These are phyloP conservation scores for Colostygia pectinataria DNA, from an alignment of 2,888 invertebrate genomes.

Conservation along the genomic window DNA sequence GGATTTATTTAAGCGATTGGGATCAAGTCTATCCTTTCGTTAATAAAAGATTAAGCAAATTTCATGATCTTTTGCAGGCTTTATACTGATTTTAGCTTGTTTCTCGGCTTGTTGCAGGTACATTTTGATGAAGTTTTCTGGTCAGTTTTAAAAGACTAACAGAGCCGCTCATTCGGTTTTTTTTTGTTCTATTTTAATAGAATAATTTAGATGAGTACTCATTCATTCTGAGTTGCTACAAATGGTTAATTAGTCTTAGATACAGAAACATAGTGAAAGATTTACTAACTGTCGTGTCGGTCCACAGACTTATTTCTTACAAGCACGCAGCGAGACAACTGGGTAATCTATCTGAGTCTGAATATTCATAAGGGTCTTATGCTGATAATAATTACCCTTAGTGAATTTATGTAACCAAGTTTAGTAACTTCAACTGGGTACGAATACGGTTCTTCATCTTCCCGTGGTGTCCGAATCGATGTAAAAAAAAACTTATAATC, in stretches of 20 bases:
- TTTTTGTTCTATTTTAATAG: not conserved
- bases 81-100: not conserved
- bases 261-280: conserved; percentile 41
- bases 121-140: too few species aligned
- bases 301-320: conserved; percentile 64
- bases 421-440: too few species aligned
- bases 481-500: too few species aligned
- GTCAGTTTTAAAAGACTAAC: too few species aligned
- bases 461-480: too few species aligned
- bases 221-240: too few species aligned
- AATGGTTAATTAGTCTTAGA: too few species aligned
- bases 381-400: not conserved
- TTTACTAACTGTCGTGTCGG: conserved; percentile 55
- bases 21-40: conserved; percentile 23
- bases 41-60: conserved; percentile 22
- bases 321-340: conserved; percentile 63
- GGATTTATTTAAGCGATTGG: conserved; percentile 35
- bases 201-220: not conserved
- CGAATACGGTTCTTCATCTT: too few species aligned
- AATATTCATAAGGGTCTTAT: conserved; percentile 64
- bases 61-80: not conserved
- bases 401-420: not conserved
- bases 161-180: too few species aligned
- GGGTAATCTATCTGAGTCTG: conserved; percentile 62
- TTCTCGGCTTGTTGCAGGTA: not conserved